Base-by-base conservation (phyloP, 2,113 vertebrate species). In the Gallinago undulata region DNA sequence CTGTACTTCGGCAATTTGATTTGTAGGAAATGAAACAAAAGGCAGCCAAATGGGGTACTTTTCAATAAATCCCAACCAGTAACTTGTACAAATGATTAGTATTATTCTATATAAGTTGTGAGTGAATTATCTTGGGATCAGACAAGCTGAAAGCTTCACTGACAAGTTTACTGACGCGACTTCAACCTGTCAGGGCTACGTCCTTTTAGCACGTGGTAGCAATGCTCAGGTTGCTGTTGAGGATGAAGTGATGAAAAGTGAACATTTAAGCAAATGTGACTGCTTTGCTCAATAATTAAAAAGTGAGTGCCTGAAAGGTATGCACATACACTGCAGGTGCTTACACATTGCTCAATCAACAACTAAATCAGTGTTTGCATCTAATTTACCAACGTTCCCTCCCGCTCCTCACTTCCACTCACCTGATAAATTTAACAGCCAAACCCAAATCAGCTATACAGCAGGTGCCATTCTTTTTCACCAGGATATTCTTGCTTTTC, bases 361-460 rank as follows among this genome's bases (percentile, higher is more conserved):
- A 62, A 9, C 56, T 9, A 28, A 87, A 68, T 22, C 69, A 77
- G 23, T 1, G 1, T 77, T 45, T 37, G 21, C 6, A 17, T 43
- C 35, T 35, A 27, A 55, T 47, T 73, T 37, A 35, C 37, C 10
- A 63, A 50, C 10, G 37, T 19, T 9, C 41, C 22, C 33, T 88
- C 10, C 2, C 27, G 18, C 47, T 63, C 35, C 33, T 59, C 80
- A 19, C 64, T 84, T 50, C 13, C 87, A 98, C 97, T 97, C 78
- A 99, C 99, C 99, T 99, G 97, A 99, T 99, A 92, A 99, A 99
- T 87, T 99, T 99, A 81, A 99, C 99, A 30, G 99, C 99, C 96
- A 99, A 97, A 59, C 99, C 99, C 50, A 99, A 97, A 96, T 99
- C 99, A 28, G 99, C 99, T 87, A 99, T 99, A 79, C 99, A 99